Evolutionary conservation across 2,888 invertebrate genomes (phyloP), one percentile per base, ranked within the genome.

Genomic region (Trachelus tabidus): DNA sequence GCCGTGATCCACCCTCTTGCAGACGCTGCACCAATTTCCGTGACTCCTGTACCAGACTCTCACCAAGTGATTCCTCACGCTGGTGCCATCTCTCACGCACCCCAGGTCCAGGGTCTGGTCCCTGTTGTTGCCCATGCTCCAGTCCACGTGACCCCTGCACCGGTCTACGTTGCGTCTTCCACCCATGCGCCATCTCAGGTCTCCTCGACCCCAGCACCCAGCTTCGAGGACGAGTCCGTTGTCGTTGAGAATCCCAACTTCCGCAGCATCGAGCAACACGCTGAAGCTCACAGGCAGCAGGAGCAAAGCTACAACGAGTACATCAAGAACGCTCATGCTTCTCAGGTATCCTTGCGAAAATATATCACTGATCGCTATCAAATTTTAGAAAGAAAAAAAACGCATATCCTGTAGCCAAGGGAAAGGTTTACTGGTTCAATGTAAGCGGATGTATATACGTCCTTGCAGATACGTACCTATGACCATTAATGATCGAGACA

Each of bases 241-340:
- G 86, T 90, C 23, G 86, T 92, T 0, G 91, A 92, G 11, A 91
- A 90, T 79, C 85, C 90, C n/a, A 88, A 90, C 33, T 89, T 90
- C 83, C 87, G 88, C n/a, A 84, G 79, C 15, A 31, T 68, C 12
- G 68, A 78, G 12, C 76, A 76, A 12, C 79, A 79, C n/a, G 73
- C 78, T 12, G 79, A 80, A 33, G 71, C 30, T 12, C 74, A 77
- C 12, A 37, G 68, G 33, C 75, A 79, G 31, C 74, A 79, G 40
- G 80, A 77, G n/a, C 75, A 68, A 69, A 56, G 69, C 83, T 80
- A 73, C 82, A 76, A 76, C 81, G 78, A 68, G 82, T 78, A 73
- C 79, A 78, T 31, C 76, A 76, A 68, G 40, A 79, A 23, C 40
- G 23, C 40, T 2, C 40, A 0, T 56, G 40, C 40, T 6, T 56